Evolutionary conservation across 2,797 vertebrate species (phyloP).

Genomic region (Muscicapa comitata): DNA sequence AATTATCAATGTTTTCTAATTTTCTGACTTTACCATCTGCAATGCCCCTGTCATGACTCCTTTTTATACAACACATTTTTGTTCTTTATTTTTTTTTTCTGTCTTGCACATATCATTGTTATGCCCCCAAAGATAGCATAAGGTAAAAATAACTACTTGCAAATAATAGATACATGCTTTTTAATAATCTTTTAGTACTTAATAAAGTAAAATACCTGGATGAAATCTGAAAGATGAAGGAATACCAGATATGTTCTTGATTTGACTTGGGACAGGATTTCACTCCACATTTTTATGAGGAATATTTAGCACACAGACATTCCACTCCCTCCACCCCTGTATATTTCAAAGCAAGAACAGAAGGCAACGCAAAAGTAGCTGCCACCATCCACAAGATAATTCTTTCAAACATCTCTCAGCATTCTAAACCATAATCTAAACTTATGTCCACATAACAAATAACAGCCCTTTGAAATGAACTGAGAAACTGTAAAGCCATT

Average conservation of each 20-base stretch:
- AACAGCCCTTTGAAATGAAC: conserved; percentile 62
- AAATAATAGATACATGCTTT: neutral
- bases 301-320: conserved; percentile 2
- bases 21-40: conserved; percentile 26
- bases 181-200: conserved; percentile 5
- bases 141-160: conserved; percentile 19
- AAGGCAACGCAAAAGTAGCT: conserved; percentile 52
- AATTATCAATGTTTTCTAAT: conserved; percentile 36
- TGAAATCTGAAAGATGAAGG: conserved; percentile 8
- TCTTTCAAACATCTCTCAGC: conserved; percentile 50
- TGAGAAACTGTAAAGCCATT: conserved; percentile 69
- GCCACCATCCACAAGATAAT: conserved; percentile 7
- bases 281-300: neutral
- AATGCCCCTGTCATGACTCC: neutral
- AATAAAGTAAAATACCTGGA: conserved; percentile 29
- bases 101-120: neutral
- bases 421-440: conserved; percentile 67
- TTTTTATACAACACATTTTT: conserved; percentile 29
- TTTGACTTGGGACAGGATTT: neutral
- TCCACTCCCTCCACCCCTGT: neutral
- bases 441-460: conserved; percentile 66
- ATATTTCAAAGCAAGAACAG: conserved; percentile 57
- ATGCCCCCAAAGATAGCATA: neutral
- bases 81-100: neutral
- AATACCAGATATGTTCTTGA: neutral